These are phyloP conservation scores for Coenonympha arcania DNA, from an alignment of 2,888 invertebrate species.

Conservation along the genomic window DNA sequence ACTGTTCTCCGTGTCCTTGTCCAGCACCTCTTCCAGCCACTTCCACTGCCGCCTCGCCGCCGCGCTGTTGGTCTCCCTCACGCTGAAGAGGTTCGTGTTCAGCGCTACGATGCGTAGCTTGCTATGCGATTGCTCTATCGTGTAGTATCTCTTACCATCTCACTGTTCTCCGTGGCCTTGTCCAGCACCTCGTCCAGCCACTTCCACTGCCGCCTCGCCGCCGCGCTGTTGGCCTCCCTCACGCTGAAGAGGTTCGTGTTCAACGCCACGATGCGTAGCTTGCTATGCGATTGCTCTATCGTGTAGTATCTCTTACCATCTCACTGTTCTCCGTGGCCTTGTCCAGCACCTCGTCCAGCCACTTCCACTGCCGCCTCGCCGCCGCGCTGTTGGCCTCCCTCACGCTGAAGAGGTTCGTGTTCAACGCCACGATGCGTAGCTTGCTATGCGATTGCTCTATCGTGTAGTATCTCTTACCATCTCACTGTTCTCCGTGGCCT, in stretches of 20 bases:
- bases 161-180: constrained; percentile 81
- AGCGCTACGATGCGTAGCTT: constrained; percentile 88
- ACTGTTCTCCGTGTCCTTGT: constrained; percentile 80
- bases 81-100: constrained; percentile 88
- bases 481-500: constrained; percentile 82
- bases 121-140: constrained; percentile 86
- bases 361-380: constrained; percentile 82
- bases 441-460: constrained; percentile 87
- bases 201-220: constrained; percentile 80
- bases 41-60: constrained; percentile 81
- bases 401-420: constrained; percentile 86
- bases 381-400: constrained; percentile 55
- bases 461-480: constrained; percentile 87
- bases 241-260: constrained; percentile 88
- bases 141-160: constrained; percentile 88
- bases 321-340: constrained; percentile 83
- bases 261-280: constrained; percentile 86
- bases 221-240: constrained; percentile 53
- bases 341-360: constrained; percentile 83
- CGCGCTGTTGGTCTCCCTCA: constrained; percentile 53
- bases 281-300: constrained; percentile 86
- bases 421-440: constrained; percentile 87
- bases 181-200: constrained; percentile 86
- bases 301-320: constrained; percentile 88
- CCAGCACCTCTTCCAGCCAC: constrained; percentile 85